phyloP scores from a whole-genome alignment of 1,140 invertebrate genomes.

The Halyomorpha halys region DNA sequence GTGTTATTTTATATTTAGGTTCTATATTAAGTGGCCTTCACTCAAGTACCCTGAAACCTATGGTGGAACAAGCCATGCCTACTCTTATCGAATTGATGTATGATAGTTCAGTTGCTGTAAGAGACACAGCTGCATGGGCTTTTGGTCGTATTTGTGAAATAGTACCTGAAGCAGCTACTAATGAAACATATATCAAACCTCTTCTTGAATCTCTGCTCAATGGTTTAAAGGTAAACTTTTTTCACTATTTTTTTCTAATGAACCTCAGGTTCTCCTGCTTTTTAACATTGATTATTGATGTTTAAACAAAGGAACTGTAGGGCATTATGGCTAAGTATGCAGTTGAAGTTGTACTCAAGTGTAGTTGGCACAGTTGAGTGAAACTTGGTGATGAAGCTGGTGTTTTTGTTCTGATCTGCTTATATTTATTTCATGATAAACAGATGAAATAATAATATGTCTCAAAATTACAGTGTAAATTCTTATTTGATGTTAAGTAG shows the following conservation, averaged over 20 bases:
- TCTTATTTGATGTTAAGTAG: no score
- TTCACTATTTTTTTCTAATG: neutral
- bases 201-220: conserved; percentile 81
- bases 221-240: conserved; percentile 51
- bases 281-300: no score
- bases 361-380: no score
- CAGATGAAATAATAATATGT: no score
- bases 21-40: conserved; percentile 93
- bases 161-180: conserved; percentile 92
- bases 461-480: no score
- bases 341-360: no score
- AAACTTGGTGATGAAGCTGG: no score
- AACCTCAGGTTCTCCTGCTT: no score
- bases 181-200: conserved; percentile 69
- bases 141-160: conserved; percentile 96
- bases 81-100: conserved; percentile 90
- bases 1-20: conserved; percentile 35
- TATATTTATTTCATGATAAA: no score
- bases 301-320: no score
- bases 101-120: conserved; percentile 81
- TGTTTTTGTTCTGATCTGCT: no score
- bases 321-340: no score
- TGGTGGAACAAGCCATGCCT: conserved; percentile 93
- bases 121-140: conserved; percentile 97
- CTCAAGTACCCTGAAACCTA: conserved; percentile 69